Evolutionary conservation across 1,140 invertebrate genomes (phyloP).

Genomic region (Chironomus striatipennis): DNA sequence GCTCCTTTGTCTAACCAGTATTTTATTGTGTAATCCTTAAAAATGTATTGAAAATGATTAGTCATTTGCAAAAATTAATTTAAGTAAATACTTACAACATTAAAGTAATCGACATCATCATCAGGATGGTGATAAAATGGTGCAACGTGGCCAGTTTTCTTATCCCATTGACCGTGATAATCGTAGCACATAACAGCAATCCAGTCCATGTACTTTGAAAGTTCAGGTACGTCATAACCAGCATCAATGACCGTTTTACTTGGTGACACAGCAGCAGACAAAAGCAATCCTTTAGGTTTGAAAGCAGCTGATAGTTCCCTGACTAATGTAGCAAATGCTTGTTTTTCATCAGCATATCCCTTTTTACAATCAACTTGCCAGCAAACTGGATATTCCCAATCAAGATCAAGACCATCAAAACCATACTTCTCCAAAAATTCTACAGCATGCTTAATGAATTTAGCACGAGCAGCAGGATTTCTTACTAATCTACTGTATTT

Average conservation of each 20-base stretch:
- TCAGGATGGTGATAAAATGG: constrained; percentile 72
- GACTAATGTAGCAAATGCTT: constrained; percentile 62
- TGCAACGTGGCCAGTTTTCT: constrained; percentile 78
- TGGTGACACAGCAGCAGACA: constrained; percentile 78
- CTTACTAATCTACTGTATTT: constrained; percentile 79
- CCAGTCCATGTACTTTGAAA: constrained; percentile 74
- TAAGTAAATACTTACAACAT: constrained; percentile 45
- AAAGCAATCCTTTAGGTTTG: constrained; percentile 57
- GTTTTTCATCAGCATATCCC: constrained; percentile 72
- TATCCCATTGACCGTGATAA: constrained; percentile 85
- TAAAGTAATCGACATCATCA: constrained; percentile 62
- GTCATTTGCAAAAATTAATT: constrained; percentile 27
- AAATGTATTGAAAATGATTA: constrained; percentile 28
- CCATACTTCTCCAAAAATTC: constrained; percentile 70
- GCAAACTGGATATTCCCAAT: constrained; percentile 79
- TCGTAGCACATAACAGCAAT: constrained; percentile 83
- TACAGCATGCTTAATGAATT: constrained; percentile 65
- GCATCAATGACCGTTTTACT: constrained; percentile 80
- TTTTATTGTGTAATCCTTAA: constrained; percentile 74
- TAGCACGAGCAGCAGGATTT: constrained; percentile 54
- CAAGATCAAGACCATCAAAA: constrained; percentile 81
- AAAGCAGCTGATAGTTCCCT: constrained; percentile 66
- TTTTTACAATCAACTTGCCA: constrained; percentile 68
- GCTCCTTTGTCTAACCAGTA: constrained; percentile 82
- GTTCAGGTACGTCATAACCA: constrained; percentile 69